Percentiles rank a stretch among this genome's conserved stretches.
phyloP scores from a whole-genome alignment of 2,113 vertebrate genomes.

The Crotalus viridis region DNA sequence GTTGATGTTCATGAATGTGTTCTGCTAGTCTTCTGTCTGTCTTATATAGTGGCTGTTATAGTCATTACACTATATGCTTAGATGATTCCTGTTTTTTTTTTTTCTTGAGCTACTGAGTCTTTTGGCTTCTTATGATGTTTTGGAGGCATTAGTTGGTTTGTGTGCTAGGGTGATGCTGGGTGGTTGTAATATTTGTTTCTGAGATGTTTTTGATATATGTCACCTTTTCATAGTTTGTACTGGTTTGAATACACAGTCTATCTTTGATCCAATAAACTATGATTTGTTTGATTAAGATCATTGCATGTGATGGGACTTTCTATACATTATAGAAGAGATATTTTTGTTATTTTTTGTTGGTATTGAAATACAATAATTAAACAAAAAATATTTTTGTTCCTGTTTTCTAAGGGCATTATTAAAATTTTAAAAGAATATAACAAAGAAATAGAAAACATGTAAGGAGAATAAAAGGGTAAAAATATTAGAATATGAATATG shows the following conservation, averaged over 20 bases:
- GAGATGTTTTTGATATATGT: background rate
- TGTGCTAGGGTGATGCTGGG: background rate
- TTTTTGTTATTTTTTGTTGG: background rate
- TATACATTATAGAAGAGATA: background rate
- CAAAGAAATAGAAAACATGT: background rate
- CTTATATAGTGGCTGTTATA: background rate
- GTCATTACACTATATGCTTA: background rate
- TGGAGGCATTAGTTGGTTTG: conserved; percentile 38
- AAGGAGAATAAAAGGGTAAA: background rate
- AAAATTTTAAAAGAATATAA: background rate
- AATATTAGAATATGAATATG: background rate
- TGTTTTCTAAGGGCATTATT: background rate
- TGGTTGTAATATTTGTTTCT: conserved; percentile 36
- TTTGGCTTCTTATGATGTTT: conserved; percentile 44
- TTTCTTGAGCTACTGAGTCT: conserved; percentile 30
- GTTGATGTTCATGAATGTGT: background rate
- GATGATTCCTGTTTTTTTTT: background rate
- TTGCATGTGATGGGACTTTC: background rate
- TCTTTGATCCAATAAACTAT: background rate
- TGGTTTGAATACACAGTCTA: background rate
- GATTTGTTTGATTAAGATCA: background rate
- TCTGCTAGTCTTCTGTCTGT: background rate
- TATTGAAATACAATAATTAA: background rate
- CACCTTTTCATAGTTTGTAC: conserved; percentile 48
- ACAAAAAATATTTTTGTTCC: background rate